A percentile compares a stretch with the other conserved stretches of the same genome.
phyloP scores from a whole-genome alignment of 2,888 invertebrate species.

The Drosophila percnosoma region DNA sequence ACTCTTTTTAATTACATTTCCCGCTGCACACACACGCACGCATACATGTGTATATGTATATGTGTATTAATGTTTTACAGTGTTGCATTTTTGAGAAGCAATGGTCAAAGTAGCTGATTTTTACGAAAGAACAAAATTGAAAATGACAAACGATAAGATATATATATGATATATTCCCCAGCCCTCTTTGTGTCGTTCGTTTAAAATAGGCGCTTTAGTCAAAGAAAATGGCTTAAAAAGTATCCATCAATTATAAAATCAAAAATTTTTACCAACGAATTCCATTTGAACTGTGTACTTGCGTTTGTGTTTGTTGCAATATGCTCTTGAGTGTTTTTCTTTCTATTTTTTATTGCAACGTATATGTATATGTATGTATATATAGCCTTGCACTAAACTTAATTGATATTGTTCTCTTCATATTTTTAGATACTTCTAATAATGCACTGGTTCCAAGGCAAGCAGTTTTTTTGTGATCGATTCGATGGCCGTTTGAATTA shows the following conservation, averaged over 20 bases:
- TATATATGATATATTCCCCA: background rate
- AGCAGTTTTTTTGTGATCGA: constrained; percentile 11
- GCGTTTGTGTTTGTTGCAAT: constrained; percentile 16
- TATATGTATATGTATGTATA: constrained; percentile 6
- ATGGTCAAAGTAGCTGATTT: constrained; percentile 1
- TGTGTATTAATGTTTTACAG: constrained; percentile 14
- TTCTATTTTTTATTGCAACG: constrained; percentile 11
- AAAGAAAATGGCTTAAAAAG: background rate
- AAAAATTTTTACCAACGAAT: constrained; percentile 17
- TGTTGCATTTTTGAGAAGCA: constrained; percentile 25
- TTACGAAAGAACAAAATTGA: background rate
- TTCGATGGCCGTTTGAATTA: constrained; percentile 47
- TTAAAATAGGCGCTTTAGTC: background rate
- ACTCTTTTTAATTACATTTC: constrained; percentile 78
- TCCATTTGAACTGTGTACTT: constrained; percentile 42
- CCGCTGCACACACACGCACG: constrained; percentile 40
- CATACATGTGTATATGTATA: constrained; percentile 11
- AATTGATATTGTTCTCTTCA: constrained; percentile 33
- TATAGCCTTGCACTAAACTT: constrained; percentile 43
- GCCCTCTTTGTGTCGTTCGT: background rate
- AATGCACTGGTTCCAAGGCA: constrained; percentile 34
- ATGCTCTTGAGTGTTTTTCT: constrained; percentile 19
- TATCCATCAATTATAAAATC: constrained; percentile 13
- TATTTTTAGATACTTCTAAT: constrained; percentile 44
- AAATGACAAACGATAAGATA: background rate